Percentiles rank a stretch among this genome's conserved stretches.
Evolutionary conservation across 2,888 invertebrate genomes (phyloP).

Genomic region (Abscondita cerata): DNA sequence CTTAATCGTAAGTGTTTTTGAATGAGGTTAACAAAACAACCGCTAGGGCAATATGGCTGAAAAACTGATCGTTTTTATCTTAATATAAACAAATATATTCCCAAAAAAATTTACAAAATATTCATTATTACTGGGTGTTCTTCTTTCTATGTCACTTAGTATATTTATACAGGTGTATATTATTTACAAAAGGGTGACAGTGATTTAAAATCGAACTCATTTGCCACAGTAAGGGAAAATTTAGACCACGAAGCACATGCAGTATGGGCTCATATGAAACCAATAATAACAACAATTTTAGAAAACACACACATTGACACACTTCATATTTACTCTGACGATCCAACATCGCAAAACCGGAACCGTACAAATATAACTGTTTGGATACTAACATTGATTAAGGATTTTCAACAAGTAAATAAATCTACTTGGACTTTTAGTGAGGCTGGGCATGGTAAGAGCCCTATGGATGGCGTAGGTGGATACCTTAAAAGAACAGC

Average conservation of each 20-base stretch:
- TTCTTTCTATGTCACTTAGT: too few relatives aligned
- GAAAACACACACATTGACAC: conserved; percentile 35
- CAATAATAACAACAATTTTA: conserved; percentile 31
- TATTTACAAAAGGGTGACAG: too few relatives aligned
- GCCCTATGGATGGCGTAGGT: background rate
- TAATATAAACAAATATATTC: too few relatives aligned
- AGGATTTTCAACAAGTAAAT: background rate
- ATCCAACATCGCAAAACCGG: conserved; percentile 38
- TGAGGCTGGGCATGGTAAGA: background rate
- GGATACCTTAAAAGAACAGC: background rate
- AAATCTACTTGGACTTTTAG: conserved; percentile 2
- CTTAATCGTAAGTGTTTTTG: too few relatives aligned
- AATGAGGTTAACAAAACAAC: too few relatives aligned
- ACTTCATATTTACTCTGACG: conserved; percentile 37
- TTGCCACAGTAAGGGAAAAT: conserved; percentile 39
- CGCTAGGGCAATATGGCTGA: too few relatives aligned
- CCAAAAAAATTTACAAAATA: too few relatives aligned
- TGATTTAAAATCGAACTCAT: conserved; percentile 29
- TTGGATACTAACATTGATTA: conserved; percentile 20
- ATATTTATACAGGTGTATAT: background rate
- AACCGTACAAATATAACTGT: conserved; percentile 37
- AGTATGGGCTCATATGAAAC: conserved; percentile 39
- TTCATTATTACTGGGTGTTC: too few relatives aligned
- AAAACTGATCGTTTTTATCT: too few relatives aligned
- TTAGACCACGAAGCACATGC: conserved; percentile 39